phyloP scores from a whole-genome alignment of 2,797 vertebrate species.

The Muraenolepis orangiensis region DNA sequence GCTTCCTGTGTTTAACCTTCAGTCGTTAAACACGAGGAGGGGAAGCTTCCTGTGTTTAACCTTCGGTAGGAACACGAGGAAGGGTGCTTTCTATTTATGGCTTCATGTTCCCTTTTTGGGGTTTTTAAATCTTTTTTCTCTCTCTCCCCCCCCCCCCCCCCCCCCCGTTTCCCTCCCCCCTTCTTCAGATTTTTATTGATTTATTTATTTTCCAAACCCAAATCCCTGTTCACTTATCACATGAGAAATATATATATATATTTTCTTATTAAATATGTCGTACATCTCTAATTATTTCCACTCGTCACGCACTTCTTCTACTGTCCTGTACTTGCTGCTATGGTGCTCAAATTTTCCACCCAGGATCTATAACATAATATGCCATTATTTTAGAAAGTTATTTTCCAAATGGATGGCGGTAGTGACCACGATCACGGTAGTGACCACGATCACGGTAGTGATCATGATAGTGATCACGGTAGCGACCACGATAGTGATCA shows the following conservation, averaged over 20 bases:
- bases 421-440: not conserved
- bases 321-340: not conserved
- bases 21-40: constrained; percentile 38
- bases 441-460: not conserved
- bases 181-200: too few species aligned
- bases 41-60: constrained; percentile 64
- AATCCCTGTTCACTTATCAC: too few species aligned
- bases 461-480: too few species aligned
- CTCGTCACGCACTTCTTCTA: not conserved
- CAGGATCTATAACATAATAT: not conserved
- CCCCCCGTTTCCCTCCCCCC: too few species aligned
- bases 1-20: constrained; percentile 64
- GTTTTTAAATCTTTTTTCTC: too few species aligned
- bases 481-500: too few species aligned
- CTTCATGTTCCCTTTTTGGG: too few species aligned
- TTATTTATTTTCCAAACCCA: too few species aligned
- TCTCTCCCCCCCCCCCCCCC: not conserved
- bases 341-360: not conserved
- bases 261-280: not conserved
- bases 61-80: constrained; percentile 37
- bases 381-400: not conserved
- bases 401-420: not conserved
- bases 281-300: not conserved
- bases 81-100: constrained; percentile 11
- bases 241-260: too few species aligned